Percentiles rank a stretch among this genome's conserved stretches.
These are phyloP conservation scores for Aptenodytes forsteri DNA, from an alignment of 2,113 vertebrate species.

Conservation along the genomic window DNA sequence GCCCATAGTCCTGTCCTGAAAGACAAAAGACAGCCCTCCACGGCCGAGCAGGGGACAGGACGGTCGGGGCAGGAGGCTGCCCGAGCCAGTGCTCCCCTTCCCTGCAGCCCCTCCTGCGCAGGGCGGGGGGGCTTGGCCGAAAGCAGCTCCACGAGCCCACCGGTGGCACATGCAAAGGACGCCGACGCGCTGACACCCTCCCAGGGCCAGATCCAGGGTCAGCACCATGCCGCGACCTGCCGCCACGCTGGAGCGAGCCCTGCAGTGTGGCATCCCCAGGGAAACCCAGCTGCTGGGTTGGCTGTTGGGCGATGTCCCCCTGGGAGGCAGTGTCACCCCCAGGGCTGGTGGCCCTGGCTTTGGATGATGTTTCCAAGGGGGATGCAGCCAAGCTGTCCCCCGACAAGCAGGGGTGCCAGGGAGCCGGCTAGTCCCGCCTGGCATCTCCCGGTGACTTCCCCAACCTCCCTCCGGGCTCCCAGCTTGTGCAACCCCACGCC, in stretches of 20 bases:
- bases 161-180: not conserved
- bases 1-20: too few relatives aligned
- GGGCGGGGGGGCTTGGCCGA: not conserved
- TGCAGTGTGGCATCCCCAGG: not conserved
- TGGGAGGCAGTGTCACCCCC: not conserved
- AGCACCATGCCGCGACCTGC: fast-evolving
- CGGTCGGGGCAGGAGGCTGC: not conserved
- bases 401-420: not conserved
- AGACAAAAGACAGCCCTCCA: too few relatives aligned
- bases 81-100: not conserved
- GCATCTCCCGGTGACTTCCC: not conserved
- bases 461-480: not conserved
- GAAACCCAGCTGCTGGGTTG: not conserved
- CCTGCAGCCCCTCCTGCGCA: not conserved
- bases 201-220: not conserved
- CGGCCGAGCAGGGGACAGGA: fast-evolving
- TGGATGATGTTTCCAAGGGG: not conserved
- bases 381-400: not conserved
- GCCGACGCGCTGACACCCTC: fast-evolving
- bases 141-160: not conserved
- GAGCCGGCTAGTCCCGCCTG: not conserved
- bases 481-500: constrained; percentile 4
- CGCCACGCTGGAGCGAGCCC: not conserved
- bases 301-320: not conserved
- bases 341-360: not conserved